A percentile compares a stretch with the other conserved stretches of the same genome.
Conservation (phyloP, 2,888 invertebrate genomes). For the Platycheirus albimanus region DNA sequence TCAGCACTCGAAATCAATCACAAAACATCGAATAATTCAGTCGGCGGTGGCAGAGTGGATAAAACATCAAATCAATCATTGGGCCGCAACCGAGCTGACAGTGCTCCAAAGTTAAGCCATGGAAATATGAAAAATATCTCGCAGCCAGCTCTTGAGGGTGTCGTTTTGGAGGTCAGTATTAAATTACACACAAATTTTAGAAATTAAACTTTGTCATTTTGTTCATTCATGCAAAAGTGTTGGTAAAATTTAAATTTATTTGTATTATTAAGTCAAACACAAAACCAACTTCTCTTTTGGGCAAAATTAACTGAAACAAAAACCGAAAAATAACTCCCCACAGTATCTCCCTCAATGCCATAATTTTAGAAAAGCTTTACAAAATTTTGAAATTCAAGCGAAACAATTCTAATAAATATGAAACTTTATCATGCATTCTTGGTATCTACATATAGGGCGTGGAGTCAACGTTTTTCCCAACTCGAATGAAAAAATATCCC, state of each 20-base stretch:
- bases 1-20: constrained; percentile 88
- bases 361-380: constrained; percentile 8
- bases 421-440: constrained; percentile 73
- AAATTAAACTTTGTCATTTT: constrained; percentile 18
- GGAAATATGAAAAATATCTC: constrained; percentile 85
- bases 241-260: constrained; percentile 8
- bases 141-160: constrained; percentile 84
- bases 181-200: not conserved
- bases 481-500: constrained; percentile 83
- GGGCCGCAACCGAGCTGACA: constrained; percentile 84
- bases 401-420: constrained; percentile 68
- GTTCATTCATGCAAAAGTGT: constrained; percentile 21
- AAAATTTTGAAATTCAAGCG: constrained; percentile 61
- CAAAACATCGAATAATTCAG: constrained; percentile 83
- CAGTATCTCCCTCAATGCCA: constrained; percentile 34
- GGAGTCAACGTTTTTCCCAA: constrained; percentile 82
- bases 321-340: constrained; percentile 35
- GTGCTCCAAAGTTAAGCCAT: constrained; percentile 85
- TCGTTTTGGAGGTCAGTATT: constrained; percentile 84
- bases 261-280: constrained; percentile 8
- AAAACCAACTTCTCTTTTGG: constrained; percentile 22
- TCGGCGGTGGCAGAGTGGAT: constrained; percentile 82
- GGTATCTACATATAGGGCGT: constrained; percentile 81
- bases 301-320: constrained; percentile 24
- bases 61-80: constrained; percentile 86